These are phyloP conservation scores for Lepidonotus clava DNA, from an alignment of 2,888 invertebrate species.

Conservation along the genomic window DNA sequence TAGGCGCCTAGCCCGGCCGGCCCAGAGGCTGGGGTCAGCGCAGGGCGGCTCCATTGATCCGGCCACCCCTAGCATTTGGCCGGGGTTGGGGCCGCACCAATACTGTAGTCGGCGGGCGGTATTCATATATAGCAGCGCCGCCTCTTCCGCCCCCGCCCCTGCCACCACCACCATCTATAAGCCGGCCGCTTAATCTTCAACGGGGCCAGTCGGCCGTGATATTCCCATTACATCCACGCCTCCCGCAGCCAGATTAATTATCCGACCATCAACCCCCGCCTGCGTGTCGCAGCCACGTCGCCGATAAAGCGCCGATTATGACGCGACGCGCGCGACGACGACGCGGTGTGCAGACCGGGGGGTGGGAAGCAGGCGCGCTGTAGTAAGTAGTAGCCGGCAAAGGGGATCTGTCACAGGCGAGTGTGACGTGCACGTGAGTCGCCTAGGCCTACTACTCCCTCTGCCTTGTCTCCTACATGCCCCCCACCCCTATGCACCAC, in stretches of 20 bases:
- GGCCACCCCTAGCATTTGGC: too few species aligned
- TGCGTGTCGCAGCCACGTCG: background rate
- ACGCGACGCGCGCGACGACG: background rate
- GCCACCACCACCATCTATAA: slow-evolving; percentile 1
- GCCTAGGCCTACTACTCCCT: background rate
- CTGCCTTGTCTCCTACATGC: background rate
- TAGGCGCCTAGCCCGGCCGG: background rate
- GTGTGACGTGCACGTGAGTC: too few species aligned
- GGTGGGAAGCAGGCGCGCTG: too few species aligned
- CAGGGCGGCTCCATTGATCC: background rate
- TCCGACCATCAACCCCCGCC: slow-evolving; percentile 36
- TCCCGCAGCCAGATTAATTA: slow-evolving; percentile 31
- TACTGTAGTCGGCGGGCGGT: too few species aligned
- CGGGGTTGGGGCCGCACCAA: background rate
- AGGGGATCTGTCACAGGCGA: background rate
- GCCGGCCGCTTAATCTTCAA: slow-evolving; percentile 10
- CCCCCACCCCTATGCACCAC: background rate
- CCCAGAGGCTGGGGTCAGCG: background rate
- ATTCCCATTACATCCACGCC: slow-evolving; percentile 25
- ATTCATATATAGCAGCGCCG: too few species aligned
- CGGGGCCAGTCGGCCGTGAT: slow-evolving; percentile 8
- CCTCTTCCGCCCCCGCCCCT: too few species aligned
- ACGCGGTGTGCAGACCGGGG: background rate
- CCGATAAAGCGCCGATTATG: background rate
- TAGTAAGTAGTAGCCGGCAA: background rate